Percentiles rank a stretch among this genome's conserved stretches.
Evolutionary conservation across 1,140 invertebrate genomes (phyloP).

Genomic region (Diabrotica virgifera): DNA sequence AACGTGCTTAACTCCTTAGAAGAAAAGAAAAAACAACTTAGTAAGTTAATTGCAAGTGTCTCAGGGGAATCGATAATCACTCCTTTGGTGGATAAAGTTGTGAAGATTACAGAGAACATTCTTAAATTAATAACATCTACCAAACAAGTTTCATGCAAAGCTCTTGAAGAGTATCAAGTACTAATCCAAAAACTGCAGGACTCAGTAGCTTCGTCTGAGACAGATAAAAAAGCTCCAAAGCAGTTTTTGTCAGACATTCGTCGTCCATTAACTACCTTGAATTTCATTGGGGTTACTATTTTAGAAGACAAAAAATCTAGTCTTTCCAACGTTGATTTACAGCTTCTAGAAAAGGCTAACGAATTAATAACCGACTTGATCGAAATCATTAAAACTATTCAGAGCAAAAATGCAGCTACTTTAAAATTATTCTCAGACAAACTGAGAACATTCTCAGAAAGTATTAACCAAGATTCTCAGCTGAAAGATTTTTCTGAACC

Average conservation of each 20-base stretch:
- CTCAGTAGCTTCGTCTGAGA: constrained; percentile 27
- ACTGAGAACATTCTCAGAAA: constrained; percentile 37
- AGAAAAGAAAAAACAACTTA: constrained; percentile 1
- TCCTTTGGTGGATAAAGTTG: constrained; percentile 16
- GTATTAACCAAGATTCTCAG: constrained; percentile 45
- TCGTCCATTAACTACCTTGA: constrained; percentile 40
- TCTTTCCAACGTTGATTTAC: constrained; percentile 37
- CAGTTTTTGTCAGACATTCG: constrained; percentile 36
- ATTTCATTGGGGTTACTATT: constrained; percentile 41
- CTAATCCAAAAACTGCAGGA: constrained; percentile 43
- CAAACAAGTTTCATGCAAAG: constrained; percentile 20
- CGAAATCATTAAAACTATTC: neutral
- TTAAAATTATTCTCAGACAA: constrained; percentile 25
- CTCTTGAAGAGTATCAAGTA: constrained; percentile 42
- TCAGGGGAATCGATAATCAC: constrained; percentile 22
- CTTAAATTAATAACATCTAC: constrained; percentile 19
- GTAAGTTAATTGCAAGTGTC: neutral
- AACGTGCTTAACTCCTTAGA: neutral
- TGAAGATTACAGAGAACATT: constrained; percentile 21
- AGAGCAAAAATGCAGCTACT: neutral
- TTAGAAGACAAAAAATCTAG: constrained; percentile 41
- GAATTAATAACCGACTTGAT: constrained; percentile 27
- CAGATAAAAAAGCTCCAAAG: constrained; percentile 32
- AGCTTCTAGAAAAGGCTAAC: constrained; percentile 33
- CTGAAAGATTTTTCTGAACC: constrained; percentile 48